Evolutionary conservation across 1,140 invertebrate species (phyloP), one percentile per base, ranked within the genome.

Genomic region (Aricia agestis): DNA sequence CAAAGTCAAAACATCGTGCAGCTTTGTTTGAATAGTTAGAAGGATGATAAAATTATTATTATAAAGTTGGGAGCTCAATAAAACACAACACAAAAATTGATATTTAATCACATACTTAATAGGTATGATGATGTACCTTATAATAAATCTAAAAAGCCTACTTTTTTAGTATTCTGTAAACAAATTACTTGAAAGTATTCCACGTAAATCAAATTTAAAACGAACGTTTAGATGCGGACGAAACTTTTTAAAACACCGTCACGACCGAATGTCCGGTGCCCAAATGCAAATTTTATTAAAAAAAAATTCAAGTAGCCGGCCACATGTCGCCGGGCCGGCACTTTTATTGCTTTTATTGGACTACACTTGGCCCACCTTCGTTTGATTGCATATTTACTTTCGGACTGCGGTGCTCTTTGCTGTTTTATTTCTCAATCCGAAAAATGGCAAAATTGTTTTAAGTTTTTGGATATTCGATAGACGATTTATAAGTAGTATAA

Each of bases 281-380:
- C 59, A 63, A 63, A 83, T 83, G 82, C 77, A 80, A 83, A 83
- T 83, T 81, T 79, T 81, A 83, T 83, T 78, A 79, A 73, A 72
- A 82, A 82, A 83, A 83, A 83, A 81, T 80, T 74, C 78, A 80
- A 83, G 78, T 80, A 73, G 73, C 74, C 73, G 69, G 73, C 78
- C 80, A 79, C 77, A 80, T 80, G 80, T 83, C 78, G 79, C 76
- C 76, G 71, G 78, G 72, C 73, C 74, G 68, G 31, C 68, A 31
- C 31, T 74, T 82, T 83, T 82, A 80, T 79, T 80, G 76, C 73
- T 78, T 81, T 82, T 80, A 82, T 82, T 78, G 74, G 76, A 69
- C 76, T 76, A 76, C 80, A 76, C 72, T 74, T 74, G 72, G 75
- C 75, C 80, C 78, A 83, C 82, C 82, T 83, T 82, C 68, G 61